Conservation (phyloP, 2,888 invertebrate species). For the Dynastes hyllus region DNA sequence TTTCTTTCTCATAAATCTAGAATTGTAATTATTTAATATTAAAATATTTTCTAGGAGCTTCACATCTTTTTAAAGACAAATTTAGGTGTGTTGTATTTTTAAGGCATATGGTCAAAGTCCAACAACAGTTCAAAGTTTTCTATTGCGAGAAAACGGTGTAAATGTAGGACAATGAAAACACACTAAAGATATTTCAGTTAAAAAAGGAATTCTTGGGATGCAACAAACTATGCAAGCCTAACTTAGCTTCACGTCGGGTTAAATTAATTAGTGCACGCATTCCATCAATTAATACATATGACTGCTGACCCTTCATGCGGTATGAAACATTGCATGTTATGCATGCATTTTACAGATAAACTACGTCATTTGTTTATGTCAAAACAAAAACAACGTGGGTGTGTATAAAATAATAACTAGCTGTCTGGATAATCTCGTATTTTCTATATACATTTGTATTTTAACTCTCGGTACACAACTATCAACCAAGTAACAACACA, state of each 20-base stretch:
- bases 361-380: constrained; percentile 41
- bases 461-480: not conserved
- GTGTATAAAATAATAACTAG: constrained; percentile 6
- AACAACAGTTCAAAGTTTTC: constrained; percentile 53
- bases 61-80: constrained; percentile 8
- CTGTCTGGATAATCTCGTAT: not conserved
- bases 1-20: no score
- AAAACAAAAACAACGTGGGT: constrained; percentile 30
- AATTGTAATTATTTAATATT: no score
- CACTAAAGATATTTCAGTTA: no score
- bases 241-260: no score
- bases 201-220: not conserved
- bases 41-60: no score
- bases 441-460: not conserved
- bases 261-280: no score
- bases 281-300: no score
- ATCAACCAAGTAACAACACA: not conserved
- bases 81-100: constrained; percentile 44
- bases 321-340: no score
- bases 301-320: no score
- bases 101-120: constrained; percentile 50
- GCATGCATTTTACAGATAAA: not conserved
- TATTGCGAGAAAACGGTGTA: constrained; percentile 23
- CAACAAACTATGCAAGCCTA: no score
- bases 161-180: constrained; percentile 12